Evolutionary conservation across 1,140 invertebrate species (phyloP), one percentile per base, ranked within the genome.

Genomic region (Callitettix versicolor): DNA sequence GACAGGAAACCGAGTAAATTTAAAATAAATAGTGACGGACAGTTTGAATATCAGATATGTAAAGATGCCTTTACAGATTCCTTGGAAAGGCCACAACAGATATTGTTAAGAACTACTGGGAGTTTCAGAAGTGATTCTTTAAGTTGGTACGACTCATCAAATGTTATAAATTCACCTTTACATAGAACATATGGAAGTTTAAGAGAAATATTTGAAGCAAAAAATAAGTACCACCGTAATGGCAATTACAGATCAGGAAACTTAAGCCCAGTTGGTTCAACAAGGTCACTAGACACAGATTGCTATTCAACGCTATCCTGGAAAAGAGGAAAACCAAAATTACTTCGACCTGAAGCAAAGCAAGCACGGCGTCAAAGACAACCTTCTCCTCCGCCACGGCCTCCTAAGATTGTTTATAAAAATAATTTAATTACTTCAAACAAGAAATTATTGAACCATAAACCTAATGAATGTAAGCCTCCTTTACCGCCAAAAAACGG

Each of bases 1-100:
- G 87, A 90, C 63, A 71, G 87, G n/a, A 88, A 88, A 65, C 81
- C 84, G 36, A 78, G 74, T 60, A 86, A 82, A 63, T 64, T 78
- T 3, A 77, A 76, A 57, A 68, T 73, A 20, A 50, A 56, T 40
- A 65, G 47, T 53, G 34, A 44, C 56, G 20, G 50, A 51, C 33
- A 50, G 33, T 34, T 53, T 55, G 48, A 51, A n/a, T 44, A 58
- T 14, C 34, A 56, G 5, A 47, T 56, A 12, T 55, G 51, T 43
- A 44, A 53, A 17, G 63, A 64, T 36, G 58, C 21, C 63, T 71
- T 58, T 77, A 70, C 60, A 65, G 76, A 82, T 51, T 74, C 73
- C 1, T 68, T 80, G 22, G 77, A 79, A 55, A 73, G 76, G 42
- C 73, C 76, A 40, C 68, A 72, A 20, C 79, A 81, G 50, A 78